Base-by-base conservation (phyloP, 2,113 vertebrate species). In the Bufo bufo region DNA sequence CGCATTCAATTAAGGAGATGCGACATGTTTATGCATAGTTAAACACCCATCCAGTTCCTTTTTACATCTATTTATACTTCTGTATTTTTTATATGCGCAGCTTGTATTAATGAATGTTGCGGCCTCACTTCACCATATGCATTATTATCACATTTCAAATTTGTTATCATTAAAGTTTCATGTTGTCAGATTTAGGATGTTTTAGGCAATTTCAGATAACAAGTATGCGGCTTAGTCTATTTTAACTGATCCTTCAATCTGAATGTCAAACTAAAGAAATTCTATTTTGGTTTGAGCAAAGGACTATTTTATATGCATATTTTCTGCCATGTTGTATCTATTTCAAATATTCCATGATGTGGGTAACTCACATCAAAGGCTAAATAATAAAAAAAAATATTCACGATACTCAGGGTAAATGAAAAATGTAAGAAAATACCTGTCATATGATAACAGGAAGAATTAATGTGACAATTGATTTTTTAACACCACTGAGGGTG, bases 391-490 rank as follows among this genome's bases (percentile, higher is more conserved):
- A 65, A 49, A 49, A 16, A 50, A 49, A 12, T 4, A 84, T 13
- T 71, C 12, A 47, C 71, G 50, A 17, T 77, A 4, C 63, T 77
- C 72, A 19, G 71, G 45, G 6, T 75, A 9, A n/a, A 54, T 16
- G 47, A 43, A 72, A 85, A 58, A 74, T 74, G 66, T 77, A 85
- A 66, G 59, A 77, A 86, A 23, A 69, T 54, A 45, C 16, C n/a
- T 78, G 58, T 71, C 85, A 77, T 63, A n/a, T 61, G 19, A 75
- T 85, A 77, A 77, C 72, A 80, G 81, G 77, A 63, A 52, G 45
- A 87, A 87, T 80, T 43, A 56, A 80, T 87, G 77, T 80, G 77
- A 5, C 85, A 80, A 80, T 87, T 87, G 85, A 81, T 80, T 87
- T 87, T 84, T 74, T 80, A 69, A 80, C 77, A 87, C 85, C n/a